Conservation (phyloP, 1,140 invertebrate genomes). For the Dreissena rostriformis region DNA sequence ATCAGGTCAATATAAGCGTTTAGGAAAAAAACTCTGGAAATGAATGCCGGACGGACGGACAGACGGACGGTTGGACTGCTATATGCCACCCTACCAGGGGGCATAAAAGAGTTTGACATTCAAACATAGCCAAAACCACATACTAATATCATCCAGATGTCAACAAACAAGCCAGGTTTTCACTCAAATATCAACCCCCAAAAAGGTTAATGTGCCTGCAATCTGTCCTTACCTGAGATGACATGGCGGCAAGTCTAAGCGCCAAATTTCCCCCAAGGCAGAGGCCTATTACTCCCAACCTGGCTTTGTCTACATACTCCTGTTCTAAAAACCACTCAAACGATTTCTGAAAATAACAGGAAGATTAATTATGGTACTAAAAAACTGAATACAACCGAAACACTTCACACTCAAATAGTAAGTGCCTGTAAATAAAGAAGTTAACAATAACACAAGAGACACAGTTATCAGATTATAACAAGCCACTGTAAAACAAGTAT, state of each 20-base stretch:
- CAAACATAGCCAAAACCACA: background rate
- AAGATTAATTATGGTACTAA: no score
- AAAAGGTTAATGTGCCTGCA: background rate
- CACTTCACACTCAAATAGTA: no score
- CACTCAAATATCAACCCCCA: background rate
- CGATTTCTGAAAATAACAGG: conserved; percentile 25
- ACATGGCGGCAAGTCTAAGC: background rate
- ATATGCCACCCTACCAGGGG: background rate
- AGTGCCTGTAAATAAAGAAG: no score
- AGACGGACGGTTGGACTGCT: background rate
- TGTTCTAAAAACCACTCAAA: conserved; percentile 36
- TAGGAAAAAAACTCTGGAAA: no score
- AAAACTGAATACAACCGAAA: no score
- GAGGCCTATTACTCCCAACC: conserved; percentile 27
- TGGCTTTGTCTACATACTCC: conserved; percentile 37
- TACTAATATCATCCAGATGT: background rate
- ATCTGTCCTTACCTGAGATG: conserved; percentile 20
- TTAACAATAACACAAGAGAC: no score
- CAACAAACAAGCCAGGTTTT: background rate
- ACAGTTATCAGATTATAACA: no score
- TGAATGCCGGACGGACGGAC: no score
- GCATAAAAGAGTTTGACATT: background rate
- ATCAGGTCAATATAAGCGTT: no score
- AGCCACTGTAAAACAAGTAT: no score
- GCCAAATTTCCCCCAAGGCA: conserved; percentile 25